Evolutionary conservation across 1,140 invertebrate species (phyloP), one percentile per base, ranked within the genome.

Genomic region (Atta colombica): DNA sequence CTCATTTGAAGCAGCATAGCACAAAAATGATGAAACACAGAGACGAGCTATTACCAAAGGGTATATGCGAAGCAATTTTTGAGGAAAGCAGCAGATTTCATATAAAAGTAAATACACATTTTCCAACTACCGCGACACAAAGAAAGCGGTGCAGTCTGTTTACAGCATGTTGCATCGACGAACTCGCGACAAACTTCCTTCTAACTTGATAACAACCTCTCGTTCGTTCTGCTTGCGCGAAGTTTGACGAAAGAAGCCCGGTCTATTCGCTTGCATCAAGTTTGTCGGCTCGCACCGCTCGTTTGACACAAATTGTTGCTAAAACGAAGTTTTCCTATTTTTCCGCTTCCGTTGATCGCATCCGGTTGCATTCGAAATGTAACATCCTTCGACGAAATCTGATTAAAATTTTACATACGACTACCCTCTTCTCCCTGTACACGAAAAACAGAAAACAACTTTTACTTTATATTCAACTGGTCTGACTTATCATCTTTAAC

Each of bases 161-260:
- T 84, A 84, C 80, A 84, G 74, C 68, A 75, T 75, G 69, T 63
- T 84, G 80, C 69, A 84, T 84, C 80, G 80, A 14, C 55, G 55
- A 84, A 84, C 80, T 84, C 45, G 69, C 80, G n/a, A 75, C 69
- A 74, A 84, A 84, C 69, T 84, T 84, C n/a, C 53, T 16, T 49
- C 69, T 84, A 84, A 84, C 80, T 84, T 84, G 80, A 84, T 84
- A 84, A 84, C 80, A 75, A 84, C 80, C 80, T 74, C 69, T 84
- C 80, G 80, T 72, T 82, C 66, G 66, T 84, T 84, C 69, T 75
- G 55, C 80, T 84, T 75, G 39, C 80, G 31, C 69, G 80, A 84
- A 84, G 80, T 75, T 84, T 75, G 69, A 84, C 80, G 80, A 74
- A 84, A 84, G 80, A 84, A 84, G 68, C 68, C 68, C 39, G 45